Evolutionary conservation across 2,113 vertebrate species (phyloP), one percentile per base, ranked within the genome.

Genomic region (Polypterus bichir): DNA sequence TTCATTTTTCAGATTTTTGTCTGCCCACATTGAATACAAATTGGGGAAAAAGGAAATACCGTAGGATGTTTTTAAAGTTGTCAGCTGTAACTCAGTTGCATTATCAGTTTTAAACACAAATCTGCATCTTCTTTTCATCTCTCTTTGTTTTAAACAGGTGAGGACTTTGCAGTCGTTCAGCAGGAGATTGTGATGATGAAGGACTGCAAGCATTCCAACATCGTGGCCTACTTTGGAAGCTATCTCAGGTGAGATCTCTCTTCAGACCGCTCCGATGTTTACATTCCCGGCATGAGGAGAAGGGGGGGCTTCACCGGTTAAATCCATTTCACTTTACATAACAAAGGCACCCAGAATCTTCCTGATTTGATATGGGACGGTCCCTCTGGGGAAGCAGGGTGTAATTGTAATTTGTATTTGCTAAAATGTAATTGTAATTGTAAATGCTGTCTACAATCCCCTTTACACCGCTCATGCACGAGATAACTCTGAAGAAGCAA

Each of bases 171-270:
- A 62, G 95, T 99, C 73, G 94, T 99, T 69, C 96, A 99, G 88
- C 96, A 98, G 82, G 96, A 99, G 86, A 99, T 99, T 70, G 88
- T 99, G 71, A 98, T 98, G 95, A 99, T 99, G 96, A 98, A 99
- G 81, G 96, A 99, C 80, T 99, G 96, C 85, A 97, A 97, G 82
- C 94, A 99, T 84, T 88, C 90, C 67, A 99, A 99, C 80, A 97
- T 99, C 3, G 96, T 99, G 66, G 96, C 96, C 73, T 99, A 99
- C 77, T 99, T 99, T 80, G 96, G 96, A 80, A 99, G 95, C 85
- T 99, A 99, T 86, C 91, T 97, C 79, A 91, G 94, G 94, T 98
- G 85, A 72, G 71, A 66, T 54, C 69, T 79, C 75, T 71, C 68
- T 76, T 56, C 73, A 62, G 70, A 64, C 66, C 69, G 47, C 64